A percentile compares a stretch with the other conserved stretches of the same genome.
These are phyloP conservation scores for Ciconia nigra DNA, from an alignment of 2,797 vertebrate genomes.

Conservation along the genomic window DNA sequence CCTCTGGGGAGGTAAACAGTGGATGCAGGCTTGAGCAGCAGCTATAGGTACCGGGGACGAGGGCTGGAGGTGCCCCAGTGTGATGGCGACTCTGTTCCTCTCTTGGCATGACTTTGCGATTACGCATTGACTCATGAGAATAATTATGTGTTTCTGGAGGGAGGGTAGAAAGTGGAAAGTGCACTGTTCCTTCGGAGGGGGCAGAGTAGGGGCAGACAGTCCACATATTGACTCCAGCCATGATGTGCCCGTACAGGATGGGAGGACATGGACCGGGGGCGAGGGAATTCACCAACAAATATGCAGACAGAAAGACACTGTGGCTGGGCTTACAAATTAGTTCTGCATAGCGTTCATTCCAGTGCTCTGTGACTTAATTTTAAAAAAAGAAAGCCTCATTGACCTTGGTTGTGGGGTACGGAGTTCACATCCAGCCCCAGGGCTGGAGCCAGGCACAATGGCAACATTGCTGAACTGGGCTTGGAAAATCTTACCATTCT, in stretches of 20 bases:
- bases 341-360: conserved; percentile 45
- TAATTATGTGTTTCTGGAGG: not conserved
- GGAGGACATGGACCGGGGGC: not conserved
- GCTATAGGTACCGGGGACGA: not conserved
- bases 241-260: not conserved
- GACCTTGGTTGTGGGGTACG: not conserved
- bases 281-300: not conserved
- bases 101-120: not conserved
- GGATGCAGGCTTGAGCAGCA: not conserved
- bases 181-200: not conserved
- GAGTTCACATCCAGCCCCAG: conserved; percentile 39
- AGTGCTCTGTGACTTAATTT: conserved; percentile 3
- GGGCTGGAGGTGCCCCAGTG: not conserved
- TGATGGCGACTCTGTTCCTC: not conserved
- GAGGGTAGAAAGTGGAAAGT: not conserved
- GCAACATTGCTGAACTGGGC: not conserved
- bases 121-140: not conserved
- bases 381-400: conserved; percentile 44
- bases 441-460: conserved; percentile 22
- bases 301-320: conserved; percentile 30
- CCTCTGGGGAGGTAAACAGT: not conserved
- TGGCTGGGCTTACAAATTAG: conserved; percentile 20
- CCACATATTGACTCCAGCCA: not conserved
- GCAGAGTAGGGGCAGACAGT: not conserved
- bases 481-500: conserved; percentile 33